Percentiles rank a stretch among this genome's conserved stretches.
These are phyloP conservation scores for Leucophenga montana DNA, from an alignment of 2,888 invertebrate species.

Conservation along the genomic window DNA sequence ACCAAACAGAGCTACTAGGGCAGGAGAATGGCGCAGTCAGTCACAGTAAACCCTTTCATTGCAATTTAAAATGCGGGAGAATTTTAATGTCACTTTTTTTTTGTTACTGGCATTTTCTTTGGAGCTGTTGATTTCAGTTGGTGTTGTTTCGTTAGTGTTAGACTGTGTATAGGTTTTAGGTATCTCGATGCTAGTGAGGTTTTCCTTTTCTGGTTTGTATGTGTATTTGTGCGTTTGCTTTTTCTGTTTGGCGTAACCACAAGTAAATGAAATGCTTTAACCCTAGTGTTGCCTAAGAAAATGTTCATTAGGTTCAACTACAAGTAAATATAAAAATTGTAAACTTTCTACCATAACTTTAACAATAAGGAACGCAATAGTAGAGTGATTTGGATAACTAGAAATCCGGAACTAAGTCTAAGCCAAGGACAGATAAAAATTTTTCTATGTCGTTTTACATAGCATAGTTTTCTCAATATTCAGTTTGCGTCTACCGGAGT, in stretches of 20 bases:
- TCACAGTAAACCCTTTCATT: conserved; percentile 11
- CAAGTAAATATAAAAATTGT: no score
- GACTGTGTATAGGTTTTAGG: not conserved
- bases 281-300: not conserved
- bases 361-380: no score
- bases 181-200: not conserved
- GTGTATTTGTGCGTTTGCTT: no score
- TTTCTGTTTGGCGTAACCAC: not conserved
- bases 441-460: no score
- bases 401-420: no score
- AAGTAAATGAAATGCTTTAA: not conserved
- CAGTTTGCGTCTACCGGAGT: no score
- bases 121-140: not conserved
- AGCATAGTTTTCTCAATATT: no score
- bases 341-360: no score
- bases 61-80: conserved; percentile 10
- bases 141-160: not conserved
- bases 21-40: no score
- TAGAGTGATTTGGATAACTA: no score
- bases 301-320: not conserved
- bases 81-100: conserved; percentile 10
- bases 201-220: not conserved
- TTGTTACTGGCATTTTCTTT: no score
- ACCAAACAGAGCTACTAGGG: not conserved
- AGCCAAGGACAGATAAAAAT: no score